A percentile compares a stretch with the other conserved stretches of the same genome.
Conservation (phyloP, 1,140 invertebrate species). For the Drosophila nannoptera region DNA sequence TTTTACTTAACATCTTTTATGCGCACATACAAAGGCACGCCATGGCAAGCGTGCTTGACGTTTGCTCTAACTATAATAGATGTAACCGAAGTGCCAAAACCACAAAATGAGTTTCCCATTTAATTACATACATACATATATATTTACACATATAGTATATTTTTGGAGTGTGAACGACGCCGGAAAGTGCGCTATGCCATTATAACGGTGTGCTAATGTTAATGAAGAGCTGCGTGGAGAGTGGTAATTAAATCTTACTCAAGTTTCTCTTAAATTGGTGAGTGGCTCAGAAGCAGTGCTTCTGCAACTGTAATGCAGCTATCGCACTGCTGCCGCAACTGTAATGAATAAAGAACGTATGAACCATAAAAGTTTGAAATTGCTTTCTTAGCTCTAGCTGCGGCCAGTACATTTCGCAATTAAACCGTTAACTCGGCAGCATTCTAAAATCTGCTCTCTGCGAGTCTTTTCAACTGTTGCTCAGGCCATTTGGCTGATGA, state of each 20-base stretch:
- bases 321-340: not conserved
- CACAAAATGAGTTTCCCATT: slow-evolving; percentile 19
- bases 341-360: not conserved
- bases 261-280: not conserved
- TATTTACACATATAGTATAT: not conserved
- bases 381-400: too few relatives aligned
- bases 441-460: not conserved
- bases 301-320: not conserved
- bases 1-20: too few relatives aligned
- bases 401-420: not conserved
- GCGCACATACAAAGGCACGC: not conserved
- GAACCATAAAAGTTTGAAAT: not conserved
- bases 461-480: not conserved
- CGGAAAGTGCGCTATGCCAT: not conserved
- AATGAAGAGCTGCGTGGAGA: slow-evolving; percentile 1
- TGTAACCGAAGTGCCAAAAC: not conserved
- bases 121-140: not conserved
- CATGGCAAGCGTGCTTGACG: not conserved
- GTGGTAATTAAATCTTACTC: not conserved
- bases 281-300: not conserved
- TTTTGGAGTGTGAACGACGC: not conserved
- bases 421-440: not conserved
- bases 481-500: not conserved
- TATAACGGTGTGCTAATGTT: not conserved
- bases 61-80: not conserved